Conservation (phyloP, 2,888 invertebrate genomes). For the Rhingia campestris region DNA sequence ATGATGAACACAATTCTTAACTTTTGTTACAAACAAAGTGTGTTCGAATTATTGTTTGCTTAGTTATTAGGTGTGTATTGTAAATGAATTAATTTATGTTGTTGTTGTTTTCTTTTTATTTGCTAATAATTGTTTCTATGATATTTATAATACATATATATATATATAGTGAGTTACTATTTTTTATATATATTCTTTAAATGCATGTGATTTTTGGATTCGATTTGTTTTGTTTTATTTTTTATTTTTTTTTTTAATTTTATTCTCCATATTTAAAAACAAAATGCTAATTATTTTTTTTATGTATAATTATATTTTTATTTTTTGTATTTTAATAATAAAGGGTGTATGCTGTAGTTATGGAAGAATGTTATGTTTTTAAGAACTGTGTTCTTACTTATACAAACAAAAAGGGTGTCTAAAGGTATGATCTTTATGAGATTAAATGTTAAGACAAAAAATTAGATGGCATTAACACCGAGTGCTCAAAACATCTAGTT, state of each 20-base stretch:
- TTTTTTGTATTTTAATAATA: too few species aligned
- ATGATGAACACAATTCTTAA: conserved; percentile 30
- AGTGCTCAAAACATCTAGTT: too few species aligned
- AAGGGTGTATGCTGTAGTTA: too few species aligned
- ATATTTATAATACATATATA: conserved; percentile 59
- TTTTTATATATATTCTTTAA: conserved; percentile 2
- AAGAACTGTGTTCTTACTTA: too few species aligned
- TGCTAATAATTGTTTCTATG: conserved; percentile 68
- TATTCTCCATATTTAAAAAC: too few species aligned
- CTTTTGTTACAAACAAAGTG: conserved; percentile 26
- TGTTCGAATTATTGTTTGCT: conserved; percentile 45
- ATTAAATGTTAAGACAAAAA: too few species aligned
- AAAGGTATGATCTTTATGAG: too few species aligned
- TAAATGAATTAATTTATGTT: conserved; percentile 24
- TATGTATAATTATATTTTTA: too few species aligned
- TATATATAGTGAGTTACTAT: conserved; percentile 17
- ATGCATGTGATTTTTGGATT: conserved; percentile 50
- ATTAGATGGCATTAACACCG: too few species aligned
- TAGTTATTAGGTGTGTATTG: conserved; percentile 10
- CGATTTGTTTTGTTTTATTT: conserved; percentile 1
- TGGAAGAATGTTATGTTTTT: too few species aligned
- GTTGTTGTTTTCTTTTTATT: conserved; percentile 31
- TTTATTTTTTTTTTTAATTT: background rate
- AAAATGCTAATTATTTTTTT: too few species aligned
- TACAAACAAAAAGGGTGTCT: too few species aligned